Evolutionary conservation across 2,113 vertebrate species (phyloP).

Genomic region (Dryoscopus gambensis): DNA sequence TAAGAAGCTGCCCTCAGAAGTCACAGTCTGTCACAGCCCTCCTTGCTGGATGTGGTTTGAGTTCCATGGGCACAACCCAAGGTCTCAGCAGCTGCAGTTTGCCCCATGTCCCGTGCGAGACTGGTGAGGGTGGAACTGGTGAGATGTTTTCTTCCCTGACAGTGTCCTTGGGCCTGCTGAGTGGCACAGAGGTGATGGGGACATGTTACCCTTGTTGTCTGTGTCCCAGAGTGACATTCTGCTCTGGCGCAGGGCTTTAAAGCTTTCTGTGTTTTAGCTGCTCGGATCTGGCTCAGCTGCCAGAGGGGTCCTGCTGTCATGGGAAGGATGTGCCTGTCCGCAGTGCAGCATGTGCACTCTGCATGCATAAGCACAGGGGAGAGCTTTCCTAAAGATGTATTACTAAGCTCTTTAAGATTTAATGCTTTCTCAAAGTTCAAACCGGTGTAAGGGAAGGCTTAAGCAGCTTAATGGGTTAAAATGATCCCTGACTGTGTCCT

Average conservation of each 20-base stretch:
- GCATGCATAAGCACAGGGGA: neutral
- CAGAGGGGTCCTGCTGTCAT: neutral
- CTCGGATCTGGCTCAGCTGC: neutral
- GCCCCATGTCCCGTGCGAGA: fast-evolving
- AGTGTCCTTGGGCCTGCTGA: neutral
- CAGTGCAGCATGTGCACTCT: neutral
- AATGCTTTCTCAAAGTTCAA: slow-evolving; percentile 55
- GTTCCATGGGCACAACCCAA: neutral
- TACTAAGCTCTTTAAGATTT: slow-evolving; percentile 64
- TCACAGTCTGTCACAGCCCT: neutral
- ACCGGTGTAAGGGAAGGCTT: slow-evolving; percentile 30
- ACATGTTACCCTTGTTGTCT: neutral
- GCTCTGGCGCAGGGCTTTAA: neutral
- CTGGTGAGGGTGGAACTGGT: too few species aligned
- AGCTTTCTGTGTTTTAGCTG: neutral
- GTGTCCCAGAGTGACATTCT: neutral
- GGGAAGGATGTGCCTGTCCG: neutral
- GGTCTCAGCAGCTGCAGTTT: fast-evolving
- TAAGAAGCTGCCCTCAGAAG: neutral
- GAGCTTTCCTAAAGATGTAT: slow-evolving; percentile 36
- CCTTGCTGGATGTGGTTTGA: neutral
- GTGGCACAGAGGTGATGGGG: neutral
- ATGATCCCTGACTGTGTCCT: slow-evolving; percentile 60
- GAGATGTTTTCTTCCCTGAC: neutral
- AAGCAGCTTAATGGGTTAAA: slow-evolving; percentile 67